Percentiles rank a stretch among this genome's conserved stretches.
phyloP scores from a whole-genome alignment of 2,113 vertebrate species.

The Centropus unirufus region DNA sequence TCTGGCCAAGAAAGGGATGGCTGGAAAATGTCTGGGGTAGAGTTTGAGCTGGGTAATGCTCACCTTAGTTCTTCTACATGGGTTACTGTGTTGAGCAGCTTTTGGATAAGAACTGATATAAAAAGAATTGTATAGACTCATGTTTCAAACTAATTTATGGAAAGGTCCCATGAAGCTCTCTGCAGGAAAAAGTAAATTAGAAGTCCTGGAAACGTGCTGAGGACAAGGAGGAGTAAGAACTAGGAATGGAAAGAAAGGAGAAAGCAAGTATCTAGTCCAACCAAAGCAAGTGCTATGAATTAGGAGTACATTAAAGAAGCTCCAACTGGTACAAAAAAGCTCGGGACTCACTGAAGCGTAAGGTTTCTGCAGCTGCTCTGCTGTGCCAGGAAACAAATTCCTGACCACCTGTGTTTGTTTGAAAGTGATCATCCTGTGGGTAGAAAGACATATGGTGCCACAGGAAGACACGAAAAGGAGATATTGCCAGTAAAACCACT shows the following conservation, averaged over 20 bases:
- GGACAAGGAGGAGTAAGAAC: background rate
- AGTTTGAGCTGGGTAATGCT: background rate
- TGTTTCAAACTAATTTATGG: background rate
- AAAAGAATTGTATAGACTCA: background rate
- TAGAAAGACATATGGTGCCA: background rate
- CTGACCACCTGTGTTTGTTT: constrained; percentile 47
- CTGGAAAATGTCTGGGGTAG: background rate
- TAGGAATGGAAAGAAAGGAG: constrained; percentile 12
- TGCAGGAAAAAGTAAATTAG: background rate
- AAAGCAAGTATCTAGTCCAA: constrained; percentile 15
- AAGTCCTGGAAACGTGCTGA: background rate
- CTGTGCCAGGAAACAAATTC: constrained; percentile 45
- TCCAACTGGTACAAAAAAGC: background rate
- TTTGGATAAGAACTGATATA: background rate
- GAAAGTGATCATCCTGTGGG: constrained; percentile 3
- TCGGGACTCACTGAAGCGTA: background rate
- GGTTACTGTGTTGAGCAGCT: background rate
- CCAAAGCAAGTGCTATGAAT: constrained; percentile 35
- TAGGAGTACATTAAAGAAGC: background rate
- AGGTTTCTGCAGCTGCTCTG: constrained; percentile 17
- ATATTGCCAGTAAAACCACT: background rate
- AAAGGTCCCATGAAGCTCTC: background rate
- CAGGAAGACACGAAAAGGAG: background rate
- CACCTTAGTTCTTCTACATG: background rate
- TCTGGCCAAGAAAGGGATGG: background rate